Evolutionary conservation across 2,888 invertebrate genomes (phyloP).

Genomic region (Colostygia pectinataria): DNA sequence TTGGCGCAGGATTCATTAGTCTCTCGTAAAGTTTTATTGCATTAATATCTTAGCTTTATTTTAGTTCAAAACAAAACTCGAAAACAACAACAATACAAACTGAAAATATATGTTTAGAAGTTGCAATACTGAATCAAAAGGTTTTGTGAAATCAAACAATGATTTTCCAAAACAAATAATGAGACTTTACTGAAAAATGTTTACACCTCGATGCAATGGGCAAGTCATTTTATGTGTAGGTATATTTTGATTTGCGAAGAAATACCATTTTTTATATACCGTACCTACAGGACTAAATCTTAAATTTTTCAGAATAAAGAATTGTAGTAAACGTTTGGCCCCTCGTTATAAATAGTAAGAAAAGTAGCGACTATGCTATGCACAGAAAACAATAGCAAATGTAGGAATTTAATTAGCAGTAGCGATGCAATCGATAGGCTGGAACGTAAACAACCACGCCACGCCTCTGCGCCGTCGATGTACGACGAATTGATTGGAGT

Average conservation of each 20-base stretch:
- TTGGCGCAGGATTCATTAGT: constrained; percentile 5
- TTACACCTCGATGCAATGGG: no score
- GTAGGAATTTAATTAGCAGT: constrained; percentile 12
- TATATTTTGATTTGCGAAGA: no score
- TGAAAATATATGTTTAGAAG: no score
- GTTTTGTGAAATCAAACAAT: constrained; percentile 8
- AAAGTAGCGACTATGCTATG: no score
- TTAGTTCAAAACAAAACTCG: constrained; percentile 1
- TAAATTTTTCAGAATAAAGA: no score
- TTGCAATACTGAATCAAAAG: constrained; percentile 2
- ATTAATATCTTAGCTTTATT: constrained; percentile 12
- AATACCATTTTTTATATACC: no score
- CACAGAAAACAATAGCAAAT: constrained; percentile 10
- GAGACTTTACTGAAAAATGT: neutral
- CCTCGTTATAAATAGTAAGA: no score
- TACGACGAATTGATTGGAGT: constrained; percentile 15
- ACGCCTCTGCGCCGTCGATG: constrained; percentile 9
- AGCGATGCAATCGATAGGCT: constrained; percentile 14
- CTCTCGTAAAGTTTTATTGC: neutral
- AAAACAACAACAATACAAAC: neutral
- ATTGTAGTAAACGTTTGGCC: no score
- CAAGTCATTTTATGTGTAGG: no score
- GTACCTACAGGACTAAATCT: no score
- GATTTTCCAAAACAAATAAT: neutral
- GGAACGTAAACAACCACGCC: constrained; percentile 12